Evolutionary conservation across 2,888 invertebrate genomes (phyloP), one percentile per base, ranked within the genome.

Genomic region (Lamellibrachia satsuma): DNA sequence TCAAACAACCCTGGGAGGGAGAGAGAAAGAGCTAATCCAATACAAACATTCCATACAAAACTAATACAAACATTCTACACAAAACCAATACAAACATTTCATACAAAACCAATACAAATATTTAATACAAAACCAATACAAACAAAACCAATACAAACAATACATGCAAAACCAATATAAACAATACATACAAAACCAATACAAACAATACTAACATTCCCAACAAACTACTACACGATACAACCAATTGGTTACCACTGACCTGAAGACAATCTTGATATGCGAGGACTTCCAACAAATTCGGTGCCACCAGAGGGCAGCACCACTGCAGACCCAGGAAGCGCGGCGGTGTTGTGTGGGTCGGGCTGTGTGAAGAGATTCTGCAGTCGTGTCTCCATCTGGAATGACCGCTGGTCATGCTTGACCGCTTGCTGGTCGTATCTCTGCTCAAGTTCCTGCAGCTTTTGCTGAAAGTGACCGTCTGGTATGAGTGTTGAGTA

Each of bases 321-420:
- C 75, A 75, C 75, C 1, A n/a, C n/a, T 22, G 75, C 15, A 2
- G 22, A 22, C 75, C 75, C 75, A 75, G 75, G 75, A 75, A n/a
- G 75, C 75, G n/a, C 75, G 11, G 75, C 75, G 75, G 75, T 75
- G n/a, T 22, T 75, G 75, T 22, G 75, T 6, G 22, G n/a, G 75
- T 75, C 75, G 75, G 75, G 75, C 75, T 75, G 75, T 6, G 75
- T 2, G 75, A 75, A n/a, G 22, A 75, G 75, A 75, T 75, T 75
- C 75, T 75, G 75, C 75, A 75, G n/a, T 75, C 75, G 75, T 75
- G 75, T 52, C 39, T 91, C 91, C 96, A 99, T 94, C 93, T 99
- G 99, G 95, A 99, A 97, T 96, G 98, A 98, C 94, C 99, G 97
- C 97, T 99, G 99, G 96, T 99, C 99, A 96, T 98, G 98, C 94